Evolutionary conservation across 2,797 vertebrate genomes (phyloP).

Genomic region (Schizothorax lantsangensis): DNA sequence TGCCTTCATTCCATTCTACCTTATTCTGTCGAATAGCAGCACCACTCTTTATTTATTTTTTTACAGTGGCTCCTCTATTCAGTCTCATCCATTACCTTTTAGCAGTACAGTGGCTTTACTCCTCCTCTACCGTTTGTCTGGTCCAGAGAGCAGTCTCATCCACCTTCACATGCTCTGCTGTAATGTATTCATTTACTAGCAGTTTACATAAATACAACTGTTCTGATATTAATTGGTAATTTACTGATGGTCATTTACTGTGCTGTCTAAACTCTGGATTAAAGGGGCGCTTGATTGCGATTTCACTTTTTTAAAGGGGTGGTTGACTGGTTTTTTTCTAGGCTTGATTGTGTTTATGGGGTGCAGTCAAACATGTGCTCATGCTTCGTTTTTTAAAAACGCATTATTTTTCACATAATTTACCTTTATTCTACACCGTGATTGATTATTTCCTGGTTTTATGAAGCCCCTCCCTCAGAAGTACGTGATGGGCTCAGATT

Average conservation of each 20-base stretch:
- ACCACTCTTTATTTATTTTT: slow-evolving; percentile 46
- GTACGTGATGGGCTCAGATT: no score
- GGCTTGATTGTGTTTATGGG: no score
- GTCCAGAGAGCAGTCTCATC: background rate
- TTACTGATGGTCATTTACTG: background rate
- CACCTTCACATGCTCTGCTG: background rate
- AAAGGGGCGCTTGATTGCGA: no score
- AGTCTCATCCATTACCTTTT: slow-evolving; percentile 20
- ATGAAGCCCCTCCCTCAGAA: no score
- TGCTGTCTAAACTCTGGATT: background rate
- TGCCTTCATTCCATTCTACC: slow-evolving; percentile 81
- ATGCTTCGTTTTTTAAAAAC: no score
- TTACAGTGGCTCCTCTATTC: slow-evolving; percentile 17
- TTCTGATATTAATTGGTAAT: background rate
- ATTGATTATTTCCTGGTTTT: no score
- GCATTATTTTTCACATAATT: no score
- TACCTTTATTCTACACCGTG: no score
- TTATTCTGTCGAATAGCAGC: slow-evolving; percentile 86
- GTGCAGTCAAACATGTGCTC: no score
- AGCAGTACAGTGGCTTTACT: slow-evolving; percentile 15
- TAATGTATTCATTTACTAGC: background rate
- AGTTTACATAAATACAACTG: background rate
- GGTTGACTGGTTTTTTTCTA: no score
- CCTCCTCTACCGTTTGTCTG: slow-evolving; percentile 11
- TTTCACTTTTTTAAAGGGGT: no score